Percentiles rank a stretch among this genome's conserved stretches.
Evolutionary conservation across 1,140 invertebrate genomes (phyloP).

Genomic region (Ceratosolen fusciceps): DNA sequence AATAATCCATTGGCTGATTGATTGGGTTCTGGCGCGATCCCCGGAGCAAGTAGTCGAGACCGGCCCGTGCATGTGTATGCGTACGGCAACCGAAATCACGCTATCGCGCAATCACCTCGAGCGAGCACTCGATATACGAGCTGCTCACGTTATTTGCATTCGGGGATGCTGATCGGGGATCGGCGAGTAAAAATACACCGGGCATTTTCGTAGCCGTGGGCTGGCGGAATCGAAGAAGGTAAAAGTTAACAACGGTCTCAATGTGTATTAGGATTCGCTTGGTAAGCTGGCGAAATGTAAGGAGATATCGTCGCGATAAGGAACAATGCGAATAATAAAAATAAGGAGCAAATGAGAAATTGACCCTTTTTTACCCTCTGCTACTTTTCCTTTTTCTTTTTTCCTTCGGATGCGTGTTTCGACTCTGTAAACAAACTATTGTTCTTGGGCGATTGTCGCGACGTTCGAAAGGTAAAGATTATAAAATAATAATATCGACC

Average conservation of each 20-base stretch:
- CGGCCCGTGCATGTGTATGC: too few species aligned
- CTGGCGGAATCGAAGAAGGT: neutral
- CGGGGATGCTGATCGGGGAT: too few species aligned
- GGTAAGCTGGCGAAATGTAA: neutral
- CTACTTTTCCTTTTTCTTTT: too few species aligned
- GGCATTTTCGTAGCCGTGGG: neutral
- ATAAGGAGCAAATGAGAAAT: neutral
- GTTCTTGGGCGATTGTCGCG: neutral
- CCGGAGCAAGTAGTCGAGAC: neutral
- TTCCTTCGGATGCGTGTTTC: neutral
- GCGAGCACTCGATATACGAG: too few species aligned
- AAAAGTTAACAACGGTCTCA: neutral
- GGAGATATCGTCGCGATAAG: neutral
- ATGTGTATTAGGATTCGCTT: neutral
- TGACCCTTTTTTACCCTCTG: neutral
- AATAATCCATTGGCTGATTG: neutral
- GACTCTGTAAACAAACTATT: neutral
- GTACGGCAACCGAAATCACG: neutral
- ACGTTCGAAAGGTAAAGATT: neutral
- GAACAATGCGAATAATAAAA: neutral
- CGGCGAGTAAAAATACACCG: neutral
- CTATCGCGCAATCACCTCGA: slow-evolving; percentile 8
- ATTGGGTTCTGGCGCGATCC: neutral
- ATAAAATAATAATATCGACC: neutral
- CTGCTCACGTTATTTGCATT: too few species aligned